Evolutionary conservation across 1,140 invertebrate species (phyloP), one percentile per base, ranked within the genome.

Genomic region (Calliopsis andreniformis): DNA sequence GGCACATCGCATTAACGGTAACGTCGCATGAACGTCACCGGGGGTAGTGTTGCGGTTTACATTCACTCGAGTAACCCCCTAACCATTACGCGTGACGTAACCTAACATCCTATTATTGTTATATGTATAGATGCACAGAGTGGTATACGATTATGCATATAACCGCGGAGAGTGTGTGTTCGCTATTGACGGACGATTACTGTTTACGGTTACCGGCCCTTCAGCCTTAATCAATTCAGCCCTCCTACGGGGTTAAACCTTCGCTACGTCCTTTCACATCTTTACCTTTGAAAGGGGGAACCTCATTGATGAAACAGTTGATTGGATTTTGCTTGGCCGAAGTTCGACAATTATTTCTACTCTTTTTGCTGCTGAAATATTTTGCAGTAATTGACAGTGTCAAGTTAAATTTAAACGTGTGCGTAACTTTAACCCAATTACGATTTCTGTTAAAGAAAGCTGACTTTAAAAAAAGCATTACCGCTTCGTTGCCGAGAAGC

Each of bases 31-130:
- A 69, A 32, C 58, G 51, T 70, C 84, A 66, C 47, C n/a, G 68
- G 83, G 82, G 58, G 58, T 75, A 47, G 59, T 51, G 73, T 58
- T 84, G 85, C 58, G 84, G 82, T 86, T 73, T 79, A 70, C 70
- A 79, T 78, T 63, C 61, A 67, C 55, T 68, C 71, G 39, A 28
- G 30, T 73, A 83, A 82, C 79, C 85, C 68, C 80, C 79, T 82
- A 72, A 77, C 70, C 79, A 72, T 71, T 63, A 82, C 51, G 75
- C 56, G 71, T 81, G 84, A 87, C 82, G 83, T 83, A 87, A 66
- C 64, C 70, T 76, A 84, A 86, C 84, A 83, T 85, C 87, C 84
- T 78, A 79, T 88, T 89, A 75, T 56, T 72, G 59, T 72, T 72
- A 72, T 64, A 63, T 30, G 69, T 72, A 53, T 30, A 53, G 47